phyloP scores from a whole-genome alignment of 2,113 vertebrate genomes.

The Misgurnus anguillicaudatus region DNA sequence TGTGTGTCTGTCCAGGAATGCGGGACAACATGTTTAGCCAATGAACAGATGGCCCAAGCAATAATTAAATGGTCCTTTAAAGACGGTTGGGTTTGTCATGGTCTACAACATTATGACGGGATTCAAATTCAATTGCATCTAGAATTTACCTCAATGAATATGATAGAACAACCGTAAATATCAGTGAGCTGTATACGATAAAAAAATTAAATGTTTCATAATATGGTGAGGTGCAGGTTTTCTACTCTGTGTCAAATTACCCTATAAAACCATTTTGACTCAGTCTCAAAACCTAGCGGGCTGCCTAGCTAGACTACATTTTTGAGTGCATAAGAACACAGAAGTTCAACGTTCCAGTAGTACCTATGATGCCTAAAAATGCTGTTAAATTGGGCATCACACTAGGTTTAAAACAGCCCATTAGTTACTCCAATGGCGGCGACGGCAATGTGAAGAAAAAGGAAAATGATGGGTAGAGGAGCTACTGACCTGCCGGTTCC shows the following conservation, averaged over 20 bases:
- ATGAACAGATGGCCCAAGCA: constrained; percentile 21
- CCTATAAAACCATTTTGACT: not conserved
- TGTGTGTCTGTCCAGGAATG: constrained; percentile 60
- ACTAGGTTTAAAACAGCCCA: not conserved
- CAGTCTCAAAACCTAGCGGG: not conserved
- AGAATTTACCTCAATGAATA: not conserved
- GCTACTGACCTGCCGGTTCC: constrained; percentile 94
- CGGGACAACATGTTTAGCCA: constrained; percentile 38
- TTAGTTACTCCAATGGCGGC: not conserved
- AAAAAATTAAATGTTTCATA: too few relatives aligned
- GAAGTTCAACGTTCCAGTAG: not conserved
- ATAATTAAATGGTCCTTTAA: constrained; percentile 35
- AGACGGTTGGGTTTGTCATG: not conserved
- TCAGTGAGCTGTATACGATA: too few relatives aligned
- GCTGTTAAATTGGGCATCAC: not conserved
- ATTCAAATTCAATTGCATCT: not conserved
- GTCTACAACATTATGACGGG: not conserved
- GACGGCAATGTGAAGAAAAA: too few relatives aligned
- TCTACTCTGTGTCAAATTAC: not conserved
- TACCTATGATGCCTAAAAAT: not conserved
- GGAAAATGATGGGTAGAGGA: not conserved
- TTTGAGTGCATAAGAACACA: not conserved
- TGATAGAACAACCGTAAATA: too few relatives aligned
- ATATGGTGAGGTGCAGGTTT: too few relatives aligned
- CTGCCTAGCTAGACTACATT: not conserved